These are phyloP conservation scores for Entomobrya proxima DNA, from an alignment of 2,888 invertebrate species.

Conservation along the genomic window DNA sequence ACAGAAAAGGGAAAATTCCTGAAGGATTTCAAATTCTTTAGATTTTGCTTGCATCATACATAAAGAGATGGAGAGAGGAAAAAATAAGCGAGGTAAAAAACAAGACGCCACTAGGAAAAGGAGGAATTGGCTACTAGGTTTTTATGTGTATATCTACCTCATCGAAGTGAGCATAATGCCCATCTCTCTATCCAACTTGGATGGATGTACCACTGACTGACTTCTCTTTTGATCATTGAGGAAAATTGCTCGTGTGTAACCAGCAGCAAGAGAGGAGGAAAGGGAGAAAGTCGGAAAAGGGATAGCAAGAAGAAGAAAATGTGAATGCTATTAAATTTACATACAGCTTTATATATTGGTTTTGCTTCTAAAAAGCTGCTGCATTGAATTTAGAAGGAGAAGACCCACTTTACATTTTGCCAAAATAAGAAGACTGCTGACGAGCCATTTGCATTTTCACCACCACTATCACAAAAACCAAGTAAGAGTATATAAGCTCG, in stretches of 20 bases:
- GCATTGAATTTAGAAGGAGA: slow-evolving; percentile 6
- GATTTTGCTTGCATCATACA: not conserved
- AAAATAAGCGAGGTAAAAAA: not conserved
- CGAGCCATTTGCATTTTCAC: slow-evolving; percentile 56
- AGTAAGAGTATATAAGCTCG: not conserved
- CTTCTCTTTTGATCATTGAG: slow-evolving; percentile 46
- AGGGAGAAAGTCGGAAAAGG: not conserved
- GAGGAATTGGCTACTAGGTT: not conserved
- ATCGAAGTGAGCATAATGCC: too few relatives aligned
- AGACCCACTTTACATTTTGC: slow-evolving; percentile 33
- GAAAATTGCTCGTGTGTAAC: slow-evolving; percentile 32
- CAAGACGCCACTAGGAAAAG: not conserved
- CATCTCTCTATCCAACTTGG: too few relatives aligned
- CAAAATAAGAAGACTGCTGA: slow-evolving; percentile 26
- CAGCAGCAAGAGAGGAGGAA: not conserved
- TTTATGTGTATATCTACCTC: too few relatives aligned
- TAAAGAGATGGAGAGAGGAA: not conserved
- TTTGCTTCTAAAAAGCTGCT: not conserved
- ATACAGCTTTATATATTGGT: slow-evolving; percentile 7
- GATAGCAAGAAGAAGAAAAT: not conserved
- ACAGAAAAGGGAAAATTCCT: slow-evolving; percentile 43
- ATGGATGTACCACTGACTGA: not conserved
- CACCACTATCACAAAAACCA: not conserved
- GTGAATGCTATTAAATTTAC: slow-evolving; percentile 31
- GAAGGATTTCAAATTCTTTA: slow-evolving; percentile 17